These are phyloP conservation scores for Coregonus clupeaformis DNA, from an alignment of 2,113 vertebrate species.

Conservation along the genomic window DNA sequence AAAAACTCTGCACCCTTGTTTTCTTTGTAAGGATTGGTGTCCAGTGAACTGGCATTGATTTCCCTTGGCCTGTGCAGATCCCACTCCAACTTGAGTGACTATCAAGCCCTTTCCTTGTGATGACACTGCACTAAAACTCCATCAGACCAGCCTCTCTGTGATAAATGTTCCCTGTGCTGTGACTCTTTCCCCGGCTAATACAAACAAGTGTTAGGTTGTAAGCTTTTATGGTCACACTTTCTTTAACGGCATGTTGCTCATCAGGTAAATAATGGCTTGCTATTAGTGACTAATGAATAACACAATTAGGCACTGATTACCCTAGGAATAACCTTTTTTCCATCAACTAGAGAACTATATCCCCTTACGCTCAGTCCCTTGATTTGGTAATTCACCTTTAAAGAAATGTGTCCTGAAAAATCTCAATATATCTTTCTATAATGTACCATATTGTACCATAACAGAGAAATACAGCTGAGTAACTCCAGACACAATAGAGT, in stretches of 20 bases:
- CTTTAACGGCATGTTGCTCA: no score
- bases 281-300: background rate
- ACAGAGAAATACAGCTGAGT: no score
- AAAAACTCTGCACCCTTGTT: conserved; percentile 2
- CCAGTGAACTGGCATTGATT: conserved; percentile 53
- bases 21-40: conserved; percentile 22
- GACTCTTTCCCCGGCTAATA: conserved; percentile 35
- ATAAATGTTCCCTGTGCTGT: conserved; percentile 46
- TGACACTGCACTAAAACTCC: conserved; percentile 49
- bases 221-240: conserved; percentile 1
- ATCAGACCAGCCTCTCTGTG: conserved; percentile 48
- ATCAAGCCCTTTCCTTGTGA: conserved; percentile 52
- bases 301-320: background rate
- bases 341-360: background rate
- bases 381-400: background rate
- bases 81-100: conserved; percentile 56
- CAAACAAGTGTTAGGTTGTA: conserved; percentile 30
- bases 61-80: conserved; percentile 36
- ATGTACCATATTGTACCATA: background rate
- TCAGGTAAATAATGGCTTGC: no score
- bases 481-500: background rate
- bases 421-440: background rate
- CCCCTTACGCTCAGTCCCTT: background rate
- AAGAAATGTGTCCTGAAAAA: background rate
- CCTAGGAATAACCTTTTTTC: background rate